Percentiles rank a stretch among this genome's conserved stretches.
Evolutionary conservation across 2,113 vertebrate genomes (phyloP).

Genomic region (Dasyurus viverrinus): DNA sequence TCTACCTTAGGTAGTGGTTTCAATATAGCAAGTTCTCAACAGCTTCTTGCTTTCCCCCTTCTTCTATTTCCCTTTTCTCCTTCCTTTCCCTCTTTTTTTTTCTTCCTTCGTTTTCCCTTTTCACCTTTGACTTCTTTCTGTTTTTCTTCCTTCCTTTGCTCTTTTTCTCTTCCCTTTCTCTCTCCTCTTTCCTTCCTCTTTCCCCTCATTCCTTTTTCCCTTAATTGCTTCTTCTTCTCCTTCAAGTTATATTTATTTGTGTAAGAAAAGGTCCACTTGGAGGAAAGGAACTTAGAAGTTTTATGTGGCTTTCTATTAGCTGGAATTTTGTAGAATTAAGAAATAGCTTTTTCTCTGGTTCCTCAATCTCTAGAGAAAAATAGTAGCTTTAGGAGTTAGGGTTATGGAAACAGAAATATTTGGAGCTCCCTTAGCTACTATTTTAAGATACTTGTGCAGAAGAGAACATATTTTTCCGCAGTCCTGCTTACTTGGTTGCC

Average conservation of each 20-base stretch:
- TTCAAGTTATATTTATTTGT: not conserved
- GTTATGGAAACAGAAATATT: slow-evolving; percentile 11
- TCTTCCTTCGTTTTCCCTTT: not conserved
- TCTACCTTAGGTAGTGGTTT: not conserved
- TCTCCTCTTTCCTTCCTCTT: not conserved
- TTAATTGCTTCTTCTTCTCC: not conserved
- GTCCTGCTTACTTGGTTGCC: not conserved
- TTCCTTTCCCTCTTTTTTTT: not conserved
- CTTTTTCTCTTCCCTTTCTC: not conserved
- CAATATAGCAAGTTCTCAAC: not conserved
- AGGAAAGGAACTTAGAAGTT: not conserved
- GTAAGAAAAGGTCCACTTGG: not conserved
- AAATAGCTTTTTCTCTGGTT: slow-evolving; percentile 31
- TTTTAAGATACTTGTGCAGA: slow-evolving; percentile 56
- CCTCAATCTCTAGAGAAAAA: slow-evolving; percentile 59
- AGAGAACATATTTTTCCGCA: not conserved
- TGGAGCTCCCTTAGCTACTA: slow-evolving; percentile 42
- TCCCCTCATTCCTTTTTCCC: not conserved
- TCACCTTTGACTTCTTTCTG: not conserved
- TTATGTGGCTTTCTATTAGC: not conserved
- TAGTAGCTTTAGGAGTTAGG: slow-evolving; percentile 21
- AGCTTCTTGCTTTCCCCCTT: not conserved
- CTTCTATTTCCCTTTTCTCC: too few relatives aligned
- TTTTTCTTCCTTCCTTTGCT: not conserved
- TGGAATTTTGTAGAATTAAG: not conserved